Evolutionary conservation across 1,140 invertebrate species (phyloP).

Genomic region (Tetragnatha versicolor): DNA sequence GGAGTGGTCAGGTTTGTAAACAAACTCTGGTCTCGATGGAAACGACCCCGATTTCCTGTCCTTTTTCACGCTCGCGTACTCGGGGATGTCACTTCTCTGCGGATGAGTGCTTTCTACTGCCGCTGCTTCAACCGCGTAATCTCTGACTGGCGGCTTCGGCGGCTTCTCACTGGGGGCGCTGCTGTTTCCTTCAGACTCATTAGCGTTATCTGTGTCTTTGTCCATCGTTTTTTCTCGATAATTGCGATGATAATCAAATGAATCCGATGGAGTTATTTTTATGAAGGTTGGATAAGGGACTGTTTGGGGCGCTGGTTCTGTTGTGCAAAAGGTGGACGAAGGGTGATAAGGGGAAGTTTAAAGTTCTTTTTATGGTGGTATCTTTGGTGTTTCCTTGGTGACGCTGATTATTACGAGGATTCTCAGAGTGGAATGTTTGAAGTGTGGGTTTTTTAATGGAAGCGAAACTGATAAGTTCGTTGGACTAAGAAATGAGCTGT

Average conservation of each 20-base stretch:
- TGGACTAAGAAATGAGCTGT: too few relatives aligned
- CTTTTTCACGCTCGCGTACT: conserved; percentile 18
- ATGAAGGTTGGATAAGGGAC: too few relatives aligned
- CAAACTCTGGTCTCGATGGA: conserved; percentile 8
- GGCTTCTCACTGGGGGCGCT: not conserved
- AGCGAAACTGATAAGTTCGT: conserved; percentile 1
- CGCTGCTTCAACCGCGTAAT: not conserved
- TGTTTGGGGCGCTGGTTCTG: too few relatives aligned
- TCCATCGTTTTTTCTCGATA: not conserved
- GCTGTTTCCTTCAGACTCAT: too few relatives aligned
- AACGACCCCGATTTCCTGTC: conserved; percentile 8
- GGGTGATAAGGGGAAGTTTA: not conserved
- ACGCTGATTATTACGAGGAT: not conserved
- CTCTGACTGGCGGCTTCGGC: conserved; percentile 9
- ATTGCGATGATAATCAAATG: not conserved
- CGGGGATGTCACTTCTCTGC: not conserved
- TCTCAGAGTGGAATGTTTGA: not conserved
- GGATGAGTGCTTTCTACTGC: not conserved
- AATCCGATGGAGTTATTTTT: not conserved
- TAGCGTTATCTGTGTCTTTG: too few relatives aligned
- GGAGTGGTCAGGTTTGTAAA: conserved; percentile 24
- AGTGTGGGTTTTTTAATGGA: not conserved
- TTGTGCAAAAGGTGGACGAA: not conserved
- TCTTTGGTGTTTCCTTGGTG: not conserved
- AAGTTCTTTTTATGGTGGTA: not conserved